Evolutionary conservation across 1,140 invertebrate species (phyloP).

Genomic region (Gonioctena quinquepunctata): DNA sequence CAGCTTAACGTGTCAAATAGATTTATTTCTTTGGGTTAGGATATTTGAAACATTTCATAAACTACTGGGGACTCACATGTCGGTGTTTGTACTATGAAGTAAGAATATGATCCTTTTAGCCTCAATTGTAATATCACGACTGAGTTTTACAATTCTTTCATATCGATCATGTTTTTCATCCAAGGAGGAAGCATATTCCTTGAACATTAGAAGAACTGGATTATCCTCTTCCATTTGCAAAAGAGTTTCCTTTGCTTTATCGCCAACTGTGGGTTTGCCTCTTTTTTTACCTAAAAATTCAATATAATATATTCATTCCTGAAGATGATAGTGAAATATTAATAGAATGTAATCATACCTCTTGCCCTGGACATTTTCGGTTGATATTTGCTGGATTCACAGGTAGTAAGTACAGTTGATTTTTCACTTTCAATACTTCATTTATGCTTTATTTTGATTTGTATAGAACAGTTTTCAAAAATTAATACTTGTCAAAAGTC

Average conservation of each 20-base stretch:
- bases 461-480: no score
- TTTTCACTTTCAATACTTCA: no score
- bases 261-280: slow-evolving; percentile 38
- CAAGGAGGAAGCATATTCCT: slow-evolving; percentile 68
- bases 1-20: no score
- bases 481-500: no score
- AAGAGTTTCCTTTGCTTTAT: slow-evolving; percentile 43
- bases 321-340: not conserved
- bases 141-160: slow-evolving; percentile 82
- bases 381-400: no score
- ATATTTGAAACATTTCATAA: no score
- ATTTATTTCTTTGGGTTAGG: no score
- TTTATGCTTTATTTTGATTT: no score
- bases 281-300: not conserved
- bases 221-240: slow-evolving; percentile 59
- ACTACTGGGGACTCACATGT: slow-evolving; percentile 44
- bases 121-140: slow-evolving; percentile 89
- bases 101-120: slow-evolving; percentile 89
- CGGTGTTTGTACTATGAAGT: slow-evolving; percentile 70
- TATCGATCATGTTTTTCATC: slow-evolving; percentile 83
- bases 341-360: not conserved
- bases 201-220: slow-evolving; percentile 70
- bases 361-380: not conserved
- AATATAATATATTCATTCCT: no score
- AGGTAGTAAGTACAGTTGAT: no score